Conservation (phyloP, 2,797 vertebrate species). For the Orientallactaga sibirica region DNA sequence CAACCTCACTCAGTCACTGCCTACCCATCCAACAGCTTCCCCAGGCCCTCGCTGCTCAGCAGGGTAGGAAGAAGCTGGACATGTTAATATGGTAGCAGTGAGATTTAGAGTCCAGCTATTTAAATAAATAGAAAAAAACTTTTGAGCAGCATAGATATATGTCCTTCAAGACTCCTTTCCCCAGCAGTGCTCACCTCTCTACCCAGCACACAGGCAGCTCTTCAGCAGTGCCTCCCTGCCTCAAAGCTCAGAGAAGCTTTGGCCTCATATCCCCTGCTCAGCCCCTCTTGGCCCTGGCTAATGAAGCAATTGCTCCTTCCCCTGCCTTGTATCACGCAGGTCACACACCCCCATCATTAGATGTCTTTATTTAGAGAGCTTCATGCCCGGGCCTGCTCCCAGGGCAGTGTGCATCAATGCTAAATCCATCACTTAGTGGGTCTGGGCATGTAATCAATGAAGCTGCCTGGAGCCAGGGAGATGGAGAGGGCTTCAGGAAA, state of each 20-base stretch:
- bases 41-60: background rate
- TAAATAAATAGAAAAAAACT: too few relatives aligned
- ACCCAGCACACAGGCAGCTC: background rate
- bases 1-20: background rate
- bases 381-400: background rate
- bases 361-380: constrained; percentile 42
- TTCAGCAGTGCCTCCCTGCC: too few relatives aligned
- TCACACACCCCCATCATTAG: background rate
- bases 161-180: too few relatives aligned
- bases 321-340: background rate
- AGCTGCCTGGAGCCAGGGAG: background rate
- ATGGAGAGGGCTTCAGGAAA: background rate
- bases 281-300: background rate
- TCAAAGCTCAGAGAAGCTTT: background rate
- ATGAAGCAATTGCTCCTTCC: background rate
- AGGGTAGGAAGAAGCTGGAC: background rate
- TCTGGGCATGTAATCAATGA: constrained; percentile 19
- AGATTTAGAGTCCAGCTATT: background rate
- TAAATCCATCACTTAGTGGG: background rate
- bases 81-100: too few relatives aligned
- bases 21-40: background rate
- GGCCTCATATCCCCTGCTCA: background rate
- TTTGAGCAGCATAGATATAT: too few relatives aligned
- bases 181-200: too few relatives aligned
- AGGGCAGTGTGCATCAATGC: background rate